Evolutionary conservation across 2,888 invertebrate species (phyloP).

Genomic region (Halictus quadricinctus): DNA sequence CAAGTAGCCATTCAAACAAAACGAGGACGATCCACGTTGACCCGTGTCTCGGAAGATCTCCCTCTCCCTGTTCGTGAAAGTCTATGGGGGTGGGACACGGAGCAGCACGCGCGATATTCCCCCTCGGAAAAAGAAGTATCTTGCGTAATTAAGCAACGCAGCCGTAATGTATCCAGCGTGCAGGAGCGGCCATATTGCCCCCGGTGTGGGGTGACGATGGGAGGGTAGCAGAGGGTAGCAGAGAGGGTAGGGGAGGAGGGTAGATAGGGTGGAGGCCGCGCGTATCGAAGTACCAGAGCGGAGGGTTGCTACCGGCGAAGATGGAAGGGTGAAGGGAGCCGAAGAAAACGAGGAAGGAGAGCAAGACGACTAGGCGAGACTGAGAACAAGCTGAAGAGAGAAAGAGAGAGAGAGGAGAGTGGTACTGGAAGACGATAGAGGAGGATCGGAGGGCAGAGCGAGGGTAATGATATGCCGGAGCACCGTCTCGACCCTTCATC

Average conservation of each 20-base stretch:
- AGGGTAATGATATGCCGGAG: slow-evolving; percentile 77
- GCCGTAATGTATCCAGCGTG: slow-evolving; percentile 75
- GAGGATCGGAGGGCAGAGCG: slow-evolving; percentile 52
- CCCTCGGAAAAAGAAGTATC: slow-evolving; percentile 81
- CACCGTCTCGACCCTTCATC: slow-evolving; percentile 64
- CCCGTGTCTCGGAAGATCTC: neutral
- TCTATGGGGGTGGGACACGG: neutral
- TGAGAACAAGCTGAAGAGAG: slow-evolving; percentile 66
- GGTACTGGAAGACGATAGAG: slow-evolving; percentile 40
- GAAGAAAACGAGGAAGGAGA: slow-evolving; percentile 71
- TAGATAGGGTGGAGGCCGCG: slow-evolving; percentile 60
- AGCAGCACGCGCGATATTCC: slow-evolving; percentile 55
- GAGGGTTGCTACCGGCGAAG: slow-evolving; percentile 71
- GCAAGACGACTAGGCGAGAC: slow-evolving; percentile 76
- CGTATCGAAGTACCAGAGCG: slow-evolving; percentile 72
- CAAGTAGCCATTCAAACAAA: neutral
- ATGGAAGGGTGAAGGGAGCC: slow-evolving; percentile 78
- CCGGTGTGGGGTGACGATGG: slow-evolving; percentile 54
- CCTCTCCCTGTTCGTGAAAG: neutral
- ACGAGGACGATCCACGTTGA: neutral
- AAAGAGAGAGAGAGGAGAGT: slow-evolving; percentile 22
- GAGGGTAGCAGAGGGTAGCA: slow-evolving; percentile 43
- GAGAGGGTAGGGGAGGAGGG: slow-evolving; percentile 32
- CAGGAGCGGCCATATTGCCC: slow-evolving; percentile 77
- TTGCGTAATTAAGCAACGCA: slow-evolving; percentile 83